These are phyloP conservation scores for Babylonia areolata DNA, from an alignment of 1,140 invertebrate species.

Conservation along the genomic window DNA sequence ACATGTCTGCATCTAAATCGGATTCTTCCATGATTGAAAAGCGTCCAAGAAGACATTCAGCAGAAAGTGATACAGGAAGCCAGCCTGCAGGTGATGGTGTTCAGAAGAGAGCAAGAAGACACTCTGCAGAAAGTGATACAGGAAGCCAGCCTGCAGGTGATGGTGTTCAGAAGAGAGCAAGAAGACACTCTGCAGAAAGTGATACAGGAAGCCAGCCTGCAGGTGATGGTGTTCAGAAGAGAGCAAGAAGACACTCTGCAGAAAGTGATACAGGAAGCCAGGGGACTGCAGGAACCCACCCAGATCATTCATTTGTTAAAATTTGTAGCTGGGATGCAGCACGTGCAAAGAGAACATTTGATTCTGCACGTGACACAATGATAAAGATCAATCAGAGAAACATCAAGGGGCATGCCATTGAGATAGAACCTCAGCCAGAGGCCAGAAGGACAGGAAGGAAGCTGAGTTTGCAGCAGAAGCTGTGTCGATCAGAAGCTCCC, in stretches of 20 bases:
- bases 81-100: too few species aligned
- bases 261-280: neutral
- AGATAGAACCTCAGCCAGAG: slow-evolving; percentile 23
- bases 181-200: neutral
- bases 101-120: neutral
- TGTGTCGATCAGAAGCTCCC: neutral
- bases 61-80: too few species aligned
- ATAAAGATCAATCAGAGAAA: neutral
- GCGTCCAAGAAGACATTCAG: too few species aligned
- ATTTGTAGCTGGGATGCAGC: neutral
- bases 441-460: neutral
- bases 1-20: neutral
- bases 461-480: neutral
- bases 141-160: neutral
- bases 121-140: neutral
- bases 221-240: neutral
- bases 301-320: neutral
- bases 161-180: too few species aligned
- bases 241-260: neutral
- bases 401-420: neutral
- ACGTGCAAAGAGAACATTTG: neutral
- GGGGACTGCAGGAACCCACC: neutral
- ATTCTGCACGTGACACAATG: slow-evolving; percentile 15
- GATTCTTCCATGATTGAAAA: neutral
- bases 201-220: neutral